Evolutionary conservation across 2,113 vertebrate species (phyloP).

Genomic region (Halcyon senegalensis): DNA sequence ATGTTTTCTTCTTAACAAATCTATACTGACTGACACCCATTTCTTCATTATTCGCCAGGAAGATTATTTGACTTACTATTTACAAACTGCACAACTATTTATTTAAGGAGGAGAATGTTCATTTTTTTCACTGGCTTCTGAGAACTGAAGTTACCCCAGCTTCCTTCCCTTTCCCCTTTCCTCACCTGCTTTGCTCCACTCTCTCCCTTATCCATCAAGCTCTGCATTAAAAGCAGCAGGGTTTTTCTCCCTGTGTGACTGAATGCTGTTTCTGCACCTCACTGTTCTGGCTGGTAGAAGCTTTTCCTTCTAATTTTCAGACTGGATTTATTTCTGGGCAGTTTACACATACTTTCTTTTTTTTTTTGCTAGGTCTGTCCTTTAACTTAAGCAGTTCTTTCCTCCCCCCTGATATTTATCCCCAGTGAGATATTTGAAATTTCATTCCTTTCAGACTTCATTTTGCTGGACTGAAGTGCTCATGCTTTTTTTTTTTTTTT

Average conservation of each 20-base stretch:
- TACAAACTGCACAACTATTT: not conserved
- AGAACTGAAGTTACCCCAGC: not conserved
- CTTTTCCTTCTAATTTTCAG: not conserved
- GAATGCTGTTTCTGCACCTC: not conserved
- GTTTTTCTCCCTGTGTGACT: not conserved
- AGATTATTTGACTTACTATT: not conserved
- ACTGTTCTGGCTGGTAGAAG: not conserved
- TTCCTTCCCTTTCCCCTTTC: not conserved
- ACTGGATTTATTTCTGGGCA: not conserved
- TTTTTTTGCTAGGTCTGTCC: not conserved
- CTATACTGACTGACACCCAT: not conserved
- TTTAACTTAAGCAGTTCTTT: not conserved
- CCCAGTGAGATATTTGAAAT: not conserved
- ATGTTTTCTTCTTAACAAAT: not conserved
- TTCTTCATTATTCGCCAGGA: not conserved
- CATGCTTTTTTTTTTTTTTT: not conserved
- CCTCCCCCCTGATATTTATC: not conserved
- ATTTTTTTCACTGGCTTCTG: not conserved
- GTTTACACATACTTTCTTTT: not conserved
- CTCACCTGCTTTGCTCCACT: not conserved
- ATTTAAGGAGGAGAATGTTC: not conserved
- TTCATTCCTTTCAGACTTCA: not conserved
- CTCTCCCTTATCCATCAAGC: not conserved
- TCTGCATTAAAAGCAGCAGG: accelerated
- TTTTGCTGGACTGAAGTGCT: not conserved